Conservation (phyloP, 64 coral and sea anemone species). For the Astreopora myriophthalma region DNA sequence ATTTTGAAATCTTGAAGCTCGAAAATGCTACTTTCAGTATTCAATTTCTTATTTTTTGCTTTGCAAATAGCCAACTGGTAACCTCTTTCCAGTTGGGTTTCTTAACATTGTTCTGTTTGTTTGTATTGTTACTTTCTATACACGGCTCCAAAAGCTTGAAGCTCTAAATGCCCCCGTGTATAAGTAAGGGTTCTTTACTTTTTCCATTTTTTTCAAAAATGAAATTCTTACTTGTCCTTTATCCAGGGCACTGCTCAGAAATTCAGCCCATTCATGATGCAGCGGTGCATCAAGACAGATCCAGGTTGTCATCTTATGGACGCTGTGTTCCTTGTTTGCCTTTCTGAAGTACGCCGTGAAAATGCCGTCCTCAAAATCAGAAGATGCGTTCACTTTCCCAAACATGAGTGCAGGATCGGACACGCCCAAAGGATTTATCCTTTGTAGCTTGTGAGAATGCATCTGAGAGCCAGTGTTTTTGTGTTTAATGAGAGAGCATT, state of each 20-base stretch:
- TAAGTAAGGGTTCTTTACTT: no score
- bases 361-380: slow-evolving; percentile 91
- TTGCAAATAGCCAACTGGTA: no score
- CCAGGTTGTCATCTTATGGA: slow-evolving; percentile 97
- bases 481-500: slow-evolving; percentile 85
- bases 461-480: slow-evolving; percentile 91
- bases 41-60: no score
- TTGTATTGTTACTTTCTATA: no score
- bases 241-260: slow-evolving; percentile 90
- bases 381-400: slow-evolving; percentile 74
- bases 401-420: slow-evolving; percentile 93
- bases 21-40: no score
- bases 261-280: slow-evolving; percentile 95
- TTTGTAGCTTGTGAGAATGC: slow-evolving; percentile 90
- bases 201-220: no score
- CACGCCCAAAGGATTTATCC: slow-evolving; percentile 85
- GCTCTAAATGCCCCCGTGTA: no score
- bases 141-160: no score
- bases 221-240: slow-evolving; percentile 80
- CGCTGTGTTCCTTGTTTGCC: slow-evolving; percentile 95
- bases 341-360: slow-evolving; percentile 95
- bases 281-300: slow-evolving; percentile 92
- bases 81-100: no score
- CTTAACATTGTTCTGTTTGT: no score
- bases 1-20: no score